Conservation (phyloP, 2,113 vertebrate species). For the Phrynosoma blainvillii region DNA sequence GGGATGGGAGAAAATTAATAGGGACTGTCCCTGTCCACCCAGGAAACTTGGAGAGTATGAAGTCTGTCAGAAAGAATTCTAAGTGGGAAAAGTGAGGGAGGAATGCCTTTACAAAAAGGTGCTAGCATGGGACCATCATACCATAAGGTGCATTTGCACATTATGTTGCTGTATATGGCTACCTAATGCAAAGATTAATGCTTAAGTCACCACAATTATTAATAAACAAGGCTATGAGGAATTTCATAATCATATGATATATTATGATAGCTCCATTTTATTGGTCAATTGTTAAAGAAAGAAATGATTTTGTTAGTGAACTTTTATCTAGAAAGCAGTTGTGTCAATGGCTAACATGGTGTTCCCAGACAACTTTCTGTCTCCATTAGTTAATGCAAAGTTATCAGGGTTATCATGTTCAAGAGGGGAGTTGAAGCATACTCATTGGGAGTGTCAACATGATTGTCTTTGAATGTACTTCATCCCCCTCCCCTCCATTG, state of each 20-base stretch:
- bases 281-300: not conserved
- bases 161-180: too few species aligned
- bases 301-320: not conserved
- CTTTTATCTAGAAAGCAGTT: not conserved
- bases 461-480: constrained; percentile 44
- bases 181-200: not conserved
- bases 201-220: not conserved
- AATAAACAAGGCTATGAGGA: not conserved
- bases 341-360: rapidly evolving
- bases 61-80: not conserved
- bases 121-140: not conserved
- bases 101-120: too few species aligned
- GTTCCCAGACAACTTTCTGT: constrained; percentile 38
- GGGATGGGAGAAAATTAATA: too few species aligned
- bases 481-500: constrained; percentile 19
- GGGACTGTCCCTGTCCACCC: too few species aligned
- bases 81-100: not conserved
- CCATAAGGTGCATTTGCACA: not conserved
- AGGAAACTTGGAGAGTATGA: too few species aligned
- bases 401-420: constrained; percentile 44
- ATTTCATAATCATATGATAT: not conserved
- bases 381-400: constrained; percentile 27
- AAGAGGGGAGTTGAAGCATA: constrained; percentile 14
- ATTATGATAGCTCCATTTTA: too few species aligned
- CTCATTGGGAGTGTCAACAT: constrained; percentile 48